Base-by-base conservation (phyloP, 2,113 vertebrate genomes). In the Osmerus eperlanus region DNA sequence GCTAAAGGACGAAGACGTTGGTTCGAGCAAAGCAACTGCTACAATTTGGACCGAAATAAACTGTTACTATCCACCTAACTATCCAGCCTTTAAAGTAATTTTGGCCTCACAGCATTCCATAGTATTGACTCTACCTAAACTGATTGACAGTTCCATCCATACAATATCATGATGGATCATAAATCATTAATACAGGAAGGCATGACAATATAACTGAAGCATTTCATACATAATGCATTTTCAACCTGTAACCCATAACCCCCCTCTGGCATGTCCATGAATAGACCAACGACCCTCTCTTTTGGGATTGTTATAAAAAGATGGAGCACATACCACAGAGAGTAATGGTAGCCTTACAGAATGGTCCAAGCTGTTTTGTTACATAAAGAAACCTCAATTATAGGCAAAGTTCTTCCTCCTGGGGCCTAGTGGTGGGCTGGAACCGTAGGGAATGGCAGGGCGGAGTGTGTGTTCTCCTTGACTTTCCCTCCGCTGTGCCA, bases 361-460 rank as follows among this genome's bases (percentile, higher is more conserved):
- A 84, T 78, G 68, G 73, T 61, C 67, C 3, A 8, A 77, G 78
- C 79, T 83, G 83, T 82, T 85, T 28, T 89, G 81, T 84, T 87
- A 58, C 77, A 79, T 86, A 72, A 86, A 86, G 84, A 66, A 79
- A 83, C 61, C 81, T 87, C 80, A 91, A 92, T 90, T 92, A 91
- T 70, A 90, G 89, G 86, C 88, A 87, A 83, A 83, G 76, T 78
- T 77, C 77, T 82, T 76, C 83, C 84, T 85, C 82, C 21, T 36
- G 83, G 86, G 81, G 77, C 78, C 79, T 75, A 81, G 81, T 85
- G 77, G 81, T 67, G 69, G 71, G 70, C 75, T 47, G 67, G 72
- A 75, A 77, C 52, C 15, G 56, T 68, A 67, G 79, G 74, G 76
- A 84, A 86, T 85, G 75, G 82, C 83, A 87, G 90, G 89, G 90